phyloP scores from a whole-genome alignment of 2,113 vertebrate genomes.

The Perccottus glenii region DNA sequence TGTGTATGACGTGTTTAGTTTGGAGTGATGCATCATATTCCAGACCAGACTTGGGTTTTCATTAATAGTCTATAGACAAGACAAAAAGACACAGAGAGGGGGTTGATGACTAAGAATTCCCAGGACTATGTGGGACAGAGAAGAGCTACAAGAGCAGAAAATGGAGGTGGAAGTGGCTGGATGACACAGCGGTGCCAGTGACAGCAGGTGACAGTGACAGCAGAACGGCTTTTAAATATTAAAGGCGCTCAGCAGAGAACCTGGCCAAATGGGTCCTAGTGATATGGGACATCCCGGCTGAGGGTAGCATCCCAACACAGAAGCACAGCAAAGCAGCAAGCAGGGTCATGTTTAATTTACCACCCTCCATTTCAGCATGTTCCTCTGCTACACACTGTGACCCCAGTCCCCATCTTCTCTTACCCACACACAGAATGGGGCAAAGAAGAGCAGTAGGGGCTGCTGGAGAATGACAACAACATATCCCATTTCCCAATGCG shows the following conservation, averaged over 20 bases:
- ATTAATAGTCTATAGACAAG: not conserved
- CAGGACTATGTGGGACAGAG: not conserved
- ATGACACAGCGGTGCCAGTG: conserved; percentile 57
- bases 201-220: conserved; percentile 73
- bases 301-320: conserved; percentile 49
- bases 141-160: conserved; percentile 3
- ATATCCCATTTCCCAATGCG: conserved; percentile 61
- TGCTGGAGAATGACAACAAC: conserved; percentile 33
- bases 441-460: conserved; percentile 39
- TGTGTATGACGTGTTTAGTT: not conserved
- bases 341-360: conserved; percentile 77
- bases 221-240: conserved; percentile 70
- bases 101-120: not conserved
- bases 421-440: conserved; percentile 20
- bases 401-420: conserved; percentile 27
- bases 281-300: conserved; percentile 52
- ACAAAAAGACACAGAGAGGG: not conserved
- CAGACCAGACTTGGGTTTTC: not conserved
- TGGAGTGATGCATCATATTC: not conserved
- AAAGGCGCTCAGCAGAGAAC: conserved; percentile 53
- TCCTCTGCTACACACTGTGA: conserved; percentile 53
- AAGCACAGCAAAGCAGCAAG: conserved; percentile 55
- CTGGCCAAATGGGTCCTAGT: conserved; percentile 63
- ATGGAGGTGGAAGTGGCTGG: conserved; percentile 35
- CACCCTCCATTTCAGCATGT: conserved; percentile 71